A percentile compares a stretch with the other conserved stretches of the same genome.
Evolutionary conservation across 30 jellyfish, hydroid and myxozoan species (phyloP).

Genomic region (Hydra vulgaris): DNA sequence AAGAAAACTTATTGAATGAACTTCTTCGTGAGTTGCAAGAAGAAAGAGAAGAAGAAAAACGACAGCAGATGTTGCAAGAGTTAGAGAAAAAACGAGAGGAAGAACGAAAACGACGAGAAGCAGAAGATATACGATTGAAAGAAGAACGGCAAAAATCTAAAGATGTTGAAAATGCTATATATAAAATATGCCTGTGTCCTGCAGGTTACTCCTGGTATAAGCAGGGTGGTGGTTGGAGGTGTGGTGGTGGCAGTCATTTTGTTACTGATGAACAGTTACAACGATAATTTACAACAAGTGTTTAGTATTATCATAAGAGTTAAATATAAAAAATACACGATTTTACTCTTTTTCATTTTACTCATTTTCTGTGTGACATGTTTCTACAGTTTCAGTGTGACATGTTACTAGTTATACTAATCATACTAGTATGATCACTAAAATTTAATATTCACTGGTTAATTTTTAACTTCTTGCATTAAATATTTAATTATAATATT

Average conservation of each 20-base stretch:
- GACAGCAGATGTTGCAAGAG: conserved; percentile 6
- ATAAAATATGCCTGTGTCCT: conserved; percentile 6
- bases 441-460: no score
- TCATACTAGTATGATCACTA: no score
- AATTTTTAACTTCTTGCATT: no score
- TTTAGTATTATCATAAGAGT: neutral
- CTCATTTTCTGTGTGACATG: no score
- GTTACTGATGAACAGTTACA: conserved; percentile 11
- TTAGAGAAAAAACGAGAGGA: conserved; percentile 10
- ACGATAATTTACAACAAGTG: neutral
- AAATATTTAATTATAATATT: no score
- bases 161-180: neutral
- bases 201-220: conserved; percentile 10
- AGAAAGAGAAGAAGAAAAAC: conserved; percentile 18
- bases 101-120: conserved; percentile 15
- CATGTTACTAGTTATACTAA: no score
- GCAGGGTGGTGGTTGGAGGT: conserved; percentile 18
- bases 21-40: neutral
- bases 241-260: conserved; percentile 25
- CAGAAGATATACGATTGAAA: conserved; percentile 7
- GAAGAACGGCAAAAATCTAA: conserved; percentile 2
- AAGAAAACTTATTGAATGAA: neutral
- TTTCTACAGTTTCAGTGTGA: no score
- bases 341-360: no score
- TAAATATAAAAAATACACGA: no score